Conservation (phyloP, 23 tunicate genomes). For the Halocynthia roretzi region DNA sequence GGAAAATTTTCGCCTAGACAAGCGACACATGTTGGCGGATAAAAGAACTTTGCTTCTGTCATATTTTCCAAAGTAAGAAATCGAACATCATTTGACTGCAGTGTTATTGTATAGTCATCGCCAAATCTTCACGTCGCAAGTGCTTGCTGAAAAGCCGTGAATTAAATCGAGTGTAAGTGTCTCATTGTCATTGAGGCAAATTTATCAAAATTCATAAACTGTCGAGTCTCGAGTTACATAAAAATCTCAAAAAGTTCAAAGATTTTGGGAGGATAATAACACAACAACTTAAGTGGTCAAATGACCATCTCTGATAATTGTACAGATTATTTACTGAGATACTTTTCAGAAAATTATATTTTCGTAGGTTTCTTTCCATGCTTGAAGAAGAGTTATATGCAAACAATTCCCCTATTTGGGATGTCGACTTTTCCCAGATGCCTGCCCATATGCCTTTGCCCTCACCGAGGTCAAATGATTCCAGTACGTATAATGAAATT, state of each 20-base stretch:
- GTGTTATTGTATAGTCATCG: too few species aligned
- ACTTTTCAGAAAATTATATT: background rate
- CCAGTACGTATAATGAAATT: slow-evolving; percentile 3
- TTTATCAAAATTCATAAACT: too few species aligned
- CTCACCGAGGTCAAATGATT: slow-evolving; percentile 89
- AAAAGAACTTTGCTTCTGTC: slow-evolving; percentile 68
- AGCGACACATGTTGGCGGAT: slow-evolving; percentile 70
- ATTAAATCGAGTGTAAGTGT: too few species aligned
- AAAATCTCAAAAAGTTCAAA: too few species aligned
- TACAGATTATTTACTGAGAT: background rate
- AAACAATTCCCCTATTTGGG: slow-evolving; percentile 82
- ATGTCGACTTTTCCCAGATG: slow-evolving; percentile 87
- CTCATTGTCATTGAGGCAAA: too few species aligned
- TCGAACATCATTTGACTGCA: background rate
- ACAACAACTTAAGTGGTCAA: too few species aligned
- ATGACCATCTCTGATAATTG: too few species aligned
- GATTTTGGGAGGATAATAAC: too few species aligned
- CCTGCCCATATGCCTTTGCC: slow-evolving; percentile 95
- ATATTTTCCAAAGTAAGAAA: slow-evolving; percentile 73
- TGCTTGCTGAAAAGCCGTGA: too few species aligned
- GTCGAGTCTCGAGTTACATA: too few species aligned
- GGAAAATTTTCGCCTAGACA: slow-evolving; percentile 71
- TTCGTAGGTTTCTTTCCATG: slow-evolving; percentile 67
- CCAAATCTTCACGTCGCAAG: too few species aligned
- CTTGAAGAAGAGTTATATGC: slow-evolving; percentile 84